A percentile compares a stretch with the other conserved stretches of the same genome.
phyloP scores from a whole-genome alignment of 2,888 invertebrate species.

The Plemyria rubiginata region DNA sequence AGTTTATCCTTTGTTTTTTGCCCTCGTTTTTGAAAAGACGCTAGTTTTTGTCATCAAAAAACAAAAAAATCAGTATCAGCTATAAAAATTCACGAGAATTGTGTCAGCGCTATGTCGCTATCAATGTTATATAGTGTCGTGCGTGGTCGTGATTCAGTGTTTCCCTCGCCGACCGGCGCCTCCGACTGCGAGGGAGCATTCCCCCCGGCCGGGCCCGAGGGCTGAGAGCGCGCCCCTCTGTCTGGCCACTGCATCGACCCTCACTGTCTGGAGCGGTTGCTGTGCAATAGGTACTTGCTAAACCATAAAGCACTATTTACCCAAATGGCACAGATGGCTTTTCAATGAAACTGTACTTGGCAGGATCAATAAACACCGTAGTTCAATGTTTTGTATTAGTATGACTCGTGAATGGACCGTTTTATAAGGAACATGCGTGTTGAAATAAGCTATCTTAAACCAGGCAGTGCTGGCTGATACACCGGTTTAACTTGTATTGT shows the following conservation, averaged over 20 bases:
- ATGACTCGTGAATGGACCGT: slow-evolving; percentile 1
- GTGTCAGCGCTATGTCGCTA: slow-evolving; percentile 13
- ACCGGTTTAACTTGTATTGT: background rate
- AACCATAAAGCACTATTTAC: slow-evolving; percentile 19
- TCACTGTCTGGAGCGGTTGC: slow-evolving; percentile 11
- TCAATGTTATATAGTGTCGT: slow-evolving; percentile 9
- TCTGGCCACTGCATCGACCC: slow-evolving; percentile 20
- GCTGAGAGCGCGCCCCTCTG: background rate
- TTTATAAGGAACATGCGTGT: slow-evolving; percentile 4
- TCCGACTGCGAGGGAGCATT: background rate
- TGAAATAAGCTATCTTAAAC: background rate
- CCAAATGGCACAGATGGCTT: slow-evolving; percentile 4
- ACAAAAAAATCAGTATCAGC: background rate
- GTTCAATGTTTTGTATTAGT: slow-evolving; percentile 7
- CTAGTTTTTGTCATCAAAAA: background rate
- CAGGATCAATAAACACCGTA: slow-evolving; percentile 10
- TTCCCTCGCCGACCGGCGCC: slow-evolving; percentile 3
- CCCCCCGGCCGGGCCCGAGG: background rate
- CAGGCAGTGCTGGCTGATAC: background rate
- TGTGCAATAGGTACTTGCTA: slow-evolving; percentile 10
- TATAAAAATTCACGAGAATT: slow-evolving; percentile 5
- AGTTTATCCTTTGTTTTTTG: slow-evolving; percentile 4
- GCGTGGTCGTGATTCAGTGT: slow-evolving; percentile 12
- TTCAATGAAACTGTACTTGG: slow-evolving; percentile 11
- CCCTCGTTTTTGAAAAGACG: background rate